Conservation (phyloP, 2,113 vertebrate genomes). For the Oryzias javanicus region DNA sequence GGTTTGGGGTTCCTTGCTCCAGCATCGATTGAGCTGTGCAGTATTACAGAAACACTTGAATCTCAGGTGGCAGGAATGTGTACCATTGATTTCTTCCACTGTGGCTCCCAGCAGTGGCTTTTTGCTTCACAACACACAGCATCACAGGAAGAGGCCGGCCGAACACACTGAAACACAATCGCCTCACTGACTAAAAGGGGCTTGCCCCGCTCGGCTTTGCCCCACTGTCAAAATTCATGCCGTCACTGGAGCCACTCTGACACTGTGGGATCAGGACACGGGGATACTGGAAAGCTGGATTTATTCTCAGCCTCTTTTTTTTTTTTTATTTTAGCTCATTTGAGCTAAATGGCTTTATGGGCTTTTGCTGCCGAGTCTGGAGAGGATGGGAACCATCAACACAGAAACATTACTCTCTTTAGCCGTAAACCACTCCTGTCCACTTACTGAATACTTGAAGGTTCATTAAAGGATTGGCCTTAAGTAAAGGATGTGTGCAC, state of each 20-base stretch:
- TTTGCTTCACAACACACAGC: constrained; percentile 68
- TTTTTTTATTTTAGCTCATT: constrained; percentile 62
- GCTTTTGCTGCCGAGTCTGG: constrained; percentile 35
- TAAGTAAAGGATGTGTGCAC: constrained; percentile 49
- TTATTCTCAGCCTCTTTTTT: constrained; percentile 63
- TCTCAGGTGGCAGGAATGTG: constrained; percentile 85
- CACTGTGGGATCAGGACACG: constrained; percentile 3
- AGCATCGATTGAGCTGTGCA: constrained; percentile 85
- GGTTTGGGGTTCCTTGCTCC: constrained; percentile 56
- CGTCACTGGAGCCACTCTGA: constrained; percentile 16
- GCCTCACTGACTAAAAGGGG: constrained; percentile 39
- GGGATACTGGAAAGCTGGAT: constrained; percentile 61
- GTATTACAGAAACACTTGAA: constrained; percentile 83
- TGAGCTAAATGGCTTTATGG: constrained; percentile 77
- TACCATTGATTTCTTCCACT: constrained; percentile 82
- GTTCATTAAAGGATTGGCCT: constrained; percentile 52
- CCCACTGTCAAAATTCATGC: constrained; percentile 72
- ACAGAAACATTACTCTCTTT: constrained; percentile 49
- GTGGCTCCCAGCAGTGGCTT: constrained; percentile 72
- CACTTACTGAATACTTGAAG: constrained; percentile 64
- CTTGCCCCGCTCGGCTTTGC: constrained; percentile 52
- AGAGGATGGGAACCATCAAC: constrained; percentile 50
- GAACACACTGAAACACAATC: constrained; percentile 64
- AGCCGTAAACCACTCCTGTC: constrained; percentile 57
- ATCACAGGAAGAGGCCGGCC: constrained; percentile 57